Conservation (phyloP, 2,797 vertebrate genomes). For the Myiotriccus ornatus region DNA sequence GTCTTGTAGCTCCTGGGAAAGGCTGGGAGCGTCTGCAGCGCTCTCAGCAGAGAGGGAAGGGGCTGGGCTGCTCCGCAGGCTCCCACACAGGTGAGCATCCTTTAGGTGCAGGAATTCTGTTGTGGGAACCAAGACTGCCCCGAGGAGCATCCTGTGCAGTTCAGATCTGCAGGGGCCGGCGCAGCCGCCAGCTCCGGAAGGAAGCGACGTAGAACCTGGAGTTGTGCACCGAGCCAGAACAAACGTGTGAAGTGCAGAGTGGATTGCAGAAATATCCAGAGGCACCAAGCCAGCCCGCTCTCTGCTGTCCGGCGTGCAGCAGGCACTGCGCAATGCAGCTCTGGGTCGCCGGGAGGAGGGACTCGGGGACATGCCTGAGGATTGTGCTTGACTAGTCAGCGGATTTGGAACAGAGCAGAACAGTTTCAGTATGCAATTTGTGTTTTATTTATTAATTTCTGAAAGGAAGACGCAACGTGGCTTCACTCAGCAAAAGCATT, state of each 20-base stretch:
- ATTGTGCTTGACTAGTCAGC: neutral
- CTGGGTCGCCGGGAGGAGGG: neutral
- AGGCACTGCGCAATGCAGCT: neutral
- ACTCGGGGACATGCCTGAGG: neutral
- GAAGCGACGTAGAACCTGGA: neutral
- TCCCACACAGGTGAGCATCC: neutral
- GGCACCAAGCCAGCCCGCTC: neutral
- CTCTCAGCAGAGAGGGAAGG: neutral
- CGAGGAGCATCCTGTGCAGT: neutral
- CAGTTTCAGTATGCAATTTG: constrained; percentile 3
- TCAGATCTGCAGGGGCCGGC: neutral
- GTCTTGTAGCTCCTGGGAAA: neutral
- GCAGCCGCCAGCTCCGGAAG: neutral
- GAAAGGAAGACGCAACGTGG: neutral
- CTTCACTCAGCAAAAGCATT: constrained; percentile 25
- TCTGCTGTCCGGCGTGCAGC: neutral
- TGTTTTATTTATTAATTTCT: constrained; percentile 22
- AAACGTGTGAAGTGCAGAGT: neutral
- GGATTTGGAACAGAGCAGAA: constrained; percentile 5
- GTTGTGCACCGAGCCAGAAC: neutral
- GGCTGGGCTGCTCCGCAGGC: neutral
- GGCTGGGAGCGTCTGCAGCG: rapidly evolving
- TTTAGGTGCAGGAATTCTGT: neutral
- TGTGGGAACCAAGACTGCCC: rapidly evolving
- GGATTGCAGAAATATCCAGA: neutral